Evolutionary conservation across 2,113 vertebrate genomes (phyloP).

Genomic region (Crypturellus undulatus): DNA sequence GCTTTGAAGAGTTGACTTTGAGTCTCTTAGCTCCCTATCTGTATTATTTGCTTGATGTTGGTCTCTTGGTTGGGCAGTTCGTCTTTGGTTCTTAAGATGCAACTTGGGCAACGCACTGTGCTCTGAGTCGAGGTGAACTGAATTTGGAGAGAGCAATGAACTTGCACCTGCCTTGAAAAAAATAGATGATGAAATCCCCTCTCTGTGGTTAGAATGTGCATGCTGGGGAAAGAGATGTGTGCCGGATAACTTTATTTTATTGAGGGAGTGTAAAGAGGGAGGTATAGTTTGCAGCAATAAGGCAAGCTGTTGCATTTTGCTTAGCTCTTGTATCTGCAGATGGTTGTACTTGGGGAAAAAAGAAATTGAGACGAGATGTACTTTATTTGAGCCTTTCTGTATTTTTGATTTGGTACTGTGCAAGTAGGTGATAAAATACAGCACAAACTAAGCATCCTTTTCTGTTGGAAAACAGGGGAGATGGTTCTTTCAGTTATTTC

Average conservation of each 20-base stretch:
- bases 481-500: background rate
- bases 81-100: background rate
- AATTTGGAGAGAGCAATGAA: background rate
- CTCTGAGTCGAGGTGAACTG: background rate
- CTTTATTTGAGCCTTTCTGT: background rate
- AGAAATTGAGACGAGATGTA: background rate
- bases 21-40: background rate
- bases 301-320: no score
- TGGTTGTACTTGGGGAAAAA: background rate
- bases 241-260: rapidly evolving
- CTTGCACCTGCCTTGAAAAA: rapidly evolving
- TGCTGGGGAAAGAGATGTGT: background rate
- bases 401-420: background rate
- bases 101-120: background rate
- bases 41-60: background rate
- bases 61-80: background rate
- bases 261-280: background rate
- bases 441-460: background rate
- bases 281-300: no score
- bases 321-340: background rate
- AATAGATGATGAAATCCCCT: background rate
- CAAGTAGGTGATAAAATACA: background rate
- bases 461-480: background rate
- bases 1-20: background rate
- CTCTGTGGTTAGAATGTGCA: background rate